Evolutionary conservation across 92 coral and sea anemone species (phyloP).

Genomic region (Zoanthus solanderi): DNA sequence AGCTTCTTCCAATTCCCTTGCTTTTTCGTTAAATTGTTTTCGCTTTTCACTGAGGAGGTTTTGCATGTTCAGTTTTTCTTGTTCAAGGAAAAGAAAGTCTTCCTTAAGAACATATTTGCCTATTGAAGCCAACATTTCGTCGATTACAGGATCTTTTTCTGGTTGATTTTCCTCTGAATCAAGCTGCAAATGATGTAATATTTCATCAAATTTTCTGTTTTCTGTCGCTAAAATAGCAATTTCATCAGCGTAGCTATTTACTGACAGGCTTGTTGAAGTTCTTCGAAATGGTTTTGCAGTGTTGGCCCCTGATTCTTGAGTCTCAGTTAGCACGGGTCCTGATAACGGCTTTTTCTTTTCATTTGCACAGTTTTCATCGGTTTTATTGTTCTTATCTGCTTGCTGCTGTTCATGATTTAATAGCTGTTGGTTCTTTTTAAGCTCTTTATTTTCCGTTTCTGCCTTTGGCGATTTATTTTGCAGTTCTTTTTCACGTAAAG

Average conservation of each 20-base stretch:
- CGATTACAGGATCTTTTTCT: slow-evolving; percentile 61
- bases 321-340: slow-evolving; percentile 19
- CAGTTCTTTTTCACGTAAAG: slow-evolving; percentile 72
- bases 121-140: slow-evolving; percentile 67
- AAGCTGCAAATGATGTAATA: slow-evolving; percentile 77
- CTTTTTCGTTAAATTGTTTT: slow-evolving; percentile 72
- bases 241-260: slow-evolving; percentile 75
- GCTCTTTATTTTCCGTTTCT: slow-evolving; percentile 71
- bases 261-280: slow-evolving; percentile 50
- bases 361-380: slow-evolving; percentile 42
- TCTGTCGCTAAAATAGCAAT: slow-evolving; percentile 83
- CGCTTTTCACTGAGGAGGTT: slow-evolving; percentile 77
- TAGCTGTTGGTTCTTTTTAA: slow-evolving; percentile 55
- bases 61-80: slow-evolving; percentile 73
- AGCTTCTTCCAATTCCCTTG: slow-evolving; percentile 70
- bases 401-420: slow-evolving; percentile 44
- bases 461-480: slow-evolving; percentile 68
- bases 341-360: slow-evolving; percentile 54
- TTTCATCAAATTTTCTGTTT: slow-evolving; percentile 86
- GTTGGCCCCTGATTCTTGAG: slow-evolving; percentile 23
- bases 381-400: slow-evolving; percentile 36
- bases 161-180: slow-evolving; percentile 49
- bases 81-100: slow-evolving; percentile 75
- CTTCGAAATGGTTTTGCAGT: slow-evolving; percentile 27
- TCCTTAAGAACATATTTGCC: slow-evolving; percentile 83